Conservation (phyloP, 2,888 invertebrate species). For the Lasiommata megera region DNA sequence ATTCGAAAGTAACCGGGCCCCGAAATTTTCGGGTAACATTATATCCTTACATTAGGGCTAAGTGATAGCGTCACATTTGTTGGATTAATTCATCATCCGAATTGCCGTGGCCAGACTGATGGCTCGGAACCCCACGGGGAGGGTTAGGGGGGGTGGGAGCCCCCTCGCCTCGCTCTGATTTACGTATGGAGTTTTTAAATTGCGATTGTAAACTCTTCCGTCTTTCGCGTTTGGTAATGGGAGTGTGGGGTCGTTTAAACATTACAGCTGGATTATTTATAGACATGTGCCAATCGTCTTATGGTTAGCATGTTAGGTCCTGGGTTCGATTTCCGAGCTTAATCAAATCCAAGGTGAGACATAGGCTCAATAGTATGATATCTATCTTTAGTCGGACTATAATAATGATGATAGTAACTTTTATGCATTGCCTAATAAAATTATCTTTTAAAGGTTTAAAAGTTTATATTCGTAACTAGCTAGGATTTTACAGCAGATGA, state of each 20-base stretch:
- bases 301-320: too few species aligned
- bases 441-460: too few species aligned
- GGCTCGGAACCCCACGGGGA: constrained; percentile 61
- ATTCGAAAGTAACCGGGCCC: constrained; percentile 21
- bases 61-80: constrained; percentile 82
- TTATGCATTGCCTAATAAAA: too few species aligned
- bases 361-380: too few species aligned
- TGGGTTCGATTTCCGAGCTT: too few species aligned
- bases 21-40: constrained; percentile 76
- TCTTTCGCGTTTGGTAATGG: constrained; percentile 9
- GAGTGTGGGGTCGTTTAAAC: neutral
- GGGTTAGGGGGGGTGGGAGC: constrained; percentile 35
- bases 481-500: too few species aligned
- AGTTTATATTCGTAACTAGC: too few species aligned
- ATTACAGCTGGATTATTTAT: neutral
- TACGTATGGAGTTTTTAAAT: constrained; percentile 64
- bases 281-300: too few species aligned
- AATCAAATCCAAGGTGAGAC: too few species aligned
- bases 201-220: constrained; percentile 25
- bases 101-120: constrained; percentile 82
- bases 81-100: constrained; percentile 82
- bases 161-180: constrained; percentile 50
- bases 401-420: too few species aligned
- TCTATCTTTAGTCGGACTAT: too few species aligned
- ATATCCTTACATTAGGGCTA: constrained; percentile 81